A percentile compares a stretch with the other conserved stretches of the same genome.
These are phyloP conservation scores for Drosophila bifasciata DNA, from an alignment of 1,140 invertebrate genomes.

Conservation along the genomic window DNA sequence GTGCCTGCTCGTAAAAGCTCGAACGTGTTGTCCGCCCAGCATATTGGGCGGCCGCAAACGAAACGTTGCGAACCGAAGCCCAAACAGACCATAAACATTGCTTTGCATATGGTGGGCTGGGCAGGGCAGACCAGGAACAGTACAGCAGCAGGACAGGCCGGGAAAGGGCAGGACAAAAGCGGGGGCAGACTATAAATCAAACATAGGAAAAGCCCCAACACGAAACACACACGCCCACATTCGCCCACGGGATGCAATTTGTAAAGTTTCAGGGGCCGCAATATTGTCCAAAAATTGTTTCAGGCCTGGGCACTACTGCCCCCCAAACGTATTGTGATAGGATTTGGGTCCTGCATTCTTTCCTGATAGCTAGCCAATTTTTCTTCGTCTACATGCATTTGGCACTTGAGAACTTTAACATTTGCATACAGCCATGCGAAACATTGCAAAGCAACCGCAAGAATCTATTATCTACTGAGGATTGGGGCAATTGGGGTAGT, in stretches of 20 bases:
- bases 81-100: constrained; percentile 10
- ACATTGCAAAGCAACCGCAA: constrained; percentile 1
- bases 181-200: constrained; percentile 8
- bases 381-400: constrained; percentile 34
- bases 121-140: background rate
- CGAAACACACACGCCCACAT: constrained; percentile 14
- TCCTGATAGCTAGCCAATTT: constrained; percentile 23
- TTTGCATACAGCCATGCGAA: constrained; percentile 30
- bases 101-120: constrained; percentile 7
- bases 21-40: constrained; percentile 34
- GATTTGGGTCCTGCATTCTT: background rate
- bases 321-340: too few relatives aligned
- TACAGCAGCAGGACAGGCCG: too few relatives aligned
- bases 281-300: constrained; percentile 53
- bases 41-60: constrained; percentile 11
- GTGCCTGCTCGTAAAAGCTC: constrained; percentile 37
- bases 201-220: constrained; percentile 11
- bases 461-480: background rate
- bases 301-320: too few relatives aligned
- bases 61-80: background rate
- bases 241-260: constrained; percentile 38
- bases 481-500: too few relatives aligned
- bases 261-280: constrained; percentile 54
- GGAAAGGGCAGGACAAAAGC: background rate
- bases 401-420: constrained; percentile 36